phyloP scores from a whole-genome alignment of 1,140 invertebrate species.

The Hylaeus volcanicus region DNA sequence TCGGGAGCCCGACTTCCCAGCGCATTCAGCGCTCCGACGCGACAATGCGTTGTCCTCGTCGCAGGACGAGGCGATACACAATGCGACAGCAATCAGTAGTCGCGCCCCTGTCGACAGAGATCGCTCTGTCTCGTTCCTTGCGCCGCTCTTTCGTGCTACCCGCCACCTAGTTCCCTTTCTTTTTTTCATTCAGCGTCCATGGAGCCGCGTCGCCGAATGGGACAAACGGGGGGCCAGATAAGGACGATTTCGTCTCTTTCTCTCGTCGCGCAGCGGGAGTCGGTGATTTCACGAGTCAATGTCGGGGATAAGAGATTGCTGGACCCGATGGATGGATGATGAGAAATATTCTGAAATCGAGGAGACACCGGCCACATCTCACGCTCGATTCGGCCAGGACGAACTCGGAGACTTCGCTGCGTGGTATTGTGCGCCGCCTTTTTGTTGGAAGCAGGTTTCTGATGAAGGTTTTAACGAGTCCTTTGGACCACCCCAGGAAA shows the following conservation, averaged over 20 bases:
- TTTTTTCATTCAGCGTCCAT: constrained; percentile 62
- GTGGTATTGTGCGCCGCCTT: too few relatives aligned
- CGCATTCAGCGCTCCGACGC: constrained; percentile 68
- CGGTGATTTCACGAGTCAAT: constrained; percentile 44
- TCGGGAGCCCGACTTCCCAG: constrained; percentile 67
- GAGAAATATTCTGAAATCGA: constrained; percentile 42
- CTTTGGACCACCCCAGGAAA: too few relatives aligned
- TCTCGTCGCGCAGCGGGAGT: constrained; percentile 22
- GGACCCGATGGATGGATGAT: constrained; percentile 4
- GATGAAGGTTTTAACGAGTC: too few relatives aligned
- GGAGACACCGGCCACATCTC: constrained; percentile 3
- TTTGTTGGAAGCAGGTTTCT: too few relatives aligned
- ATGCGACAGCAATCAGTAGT: constrained; percentile 80
- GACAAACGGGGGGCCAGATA: constrained; percentile 30
- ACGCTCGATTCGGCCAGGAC: constrained; percentile 1
- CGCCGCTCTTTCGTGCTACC: constrained; percentile 1
- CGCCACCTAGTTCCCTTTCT: constrained; percentile 49
- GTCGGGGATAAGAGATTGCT: constrained; percentile 44
- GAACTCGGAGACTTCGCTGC: too few relatives aligned
- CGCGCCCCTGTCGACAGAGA: constrained; percentile 78
- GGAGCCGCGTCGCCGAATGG: constrained; percentile 58
- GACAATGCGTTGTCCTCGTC: constrained; percentile 71
- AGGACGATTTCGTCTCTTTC: constrained; percentile 38
- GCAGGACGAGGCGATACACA: constrained; percentile 71
- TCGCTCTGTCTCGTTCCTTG: constrained; percentile 55